Evolutionary conservation across 2,888 invertebrate genomes (phyloP), one percentile per base, ranked within the genome.

Genomic region (Scaeva pyrastri): DNA sequence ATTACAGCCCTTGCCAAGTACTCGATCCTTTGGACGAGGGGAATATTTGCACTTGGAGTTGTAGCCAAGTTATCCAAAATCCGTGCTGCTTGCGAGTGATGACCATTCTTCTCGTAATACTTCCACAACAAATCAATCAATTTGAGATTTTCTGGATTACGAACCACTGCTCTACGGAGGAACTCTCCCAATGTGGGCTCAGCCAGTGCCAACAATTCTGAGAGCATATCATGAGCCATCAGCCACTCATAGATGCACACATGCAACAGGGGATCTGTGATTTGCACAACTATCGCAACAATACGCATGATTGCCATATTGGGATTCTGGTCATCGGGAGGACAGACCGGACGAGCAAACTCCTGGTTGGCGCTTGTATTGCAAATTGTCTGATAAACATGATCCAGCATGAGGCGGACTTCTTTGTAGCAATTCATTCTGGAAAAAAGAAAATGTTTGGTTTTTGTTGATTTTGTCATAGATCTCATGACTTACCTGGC

Each of bases 161-260:
- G 93, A 84, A 91, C 89, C 2, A 92, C 93, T 68, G 92, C 93
- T 19, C 92, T 91, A 16, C 92, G 91, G 45, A 93, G 88, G 88
- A 93, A 90, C 88, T 92, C 92, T 74, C 93, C 91, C 83, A 92
- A 88, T 16, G 92, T 73, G 91, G 94, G 87, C 91, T 93, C 89
- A 92, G 94, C 64, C 94, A 94, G 71, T 93, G 94, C 93, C 31
- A 94, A 88, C 56, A 97, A 90, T 90, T 97, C 96, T 89, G 94
- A 93, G 55, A 95, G 94, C 90, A 97, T 94, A 88, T 96, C 94
- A 91, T 96, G 96, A 0, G 95, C 94, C 88, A 98, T 95, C 91
- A 99, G 95, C 99, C 99, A 99, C 89, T 98, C 97, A 91, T 98
- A 99, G 0, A 99, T 94, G 0, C 97, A 95, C 0, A 97, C 96